Evolutionary conservation across 53 echinoderm and acorn worm species (phyloP), one percentile per base, ranked within the genome.

Genomic region (Zoroaster sp.): DNA sequence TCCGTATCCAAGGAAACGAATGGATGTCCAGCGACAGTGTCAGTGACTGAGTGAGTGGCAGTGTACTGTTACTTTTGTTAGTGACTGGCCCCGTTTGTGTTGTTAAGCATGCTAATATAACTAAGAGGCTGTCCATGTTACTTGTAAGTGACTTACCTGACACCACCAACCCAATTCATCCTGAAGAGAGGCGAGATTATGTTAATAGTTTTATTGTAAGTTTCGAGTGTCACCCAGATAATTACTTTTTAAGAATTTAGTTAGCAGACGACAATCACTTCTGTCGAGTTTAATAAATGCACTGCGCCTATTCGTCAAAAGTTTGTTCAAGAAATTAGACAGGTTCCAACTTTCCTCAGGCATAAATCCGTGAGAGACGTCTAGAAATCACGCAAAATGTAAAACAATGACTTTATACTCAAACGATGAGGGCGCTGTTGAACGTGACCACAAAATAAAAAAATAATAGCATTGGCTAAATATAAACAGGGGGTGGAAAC

Each of bases 81-180:
- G n/a, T n/a, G n/a, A n/a, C n/a, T n/a, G n/a, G n/a, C n/a, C n/a
- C n/a, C n/a, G n/a, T n/a, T n/a, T n/a, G n/a, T n/a, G n/a, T n/a
- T n/a, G n/a, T n/a, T n/a, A n/a, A n/a, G n/a, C n/a, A n/a, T n/a
- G n/a, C n/a, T n/a, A n/a, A n/a, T n/a, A n/a, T n/a, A n/a, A n/a
- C n/a, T n/a, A n/a, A n/a, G n/a, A n/a, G n/a, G n/a, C n/a, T n/a
- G n/a, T n/a, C n/a, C n/a, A n/a, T n/a, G n/a, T n/a, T n/a, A n/a
- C n/a, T n/a, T n/a, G n/a, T n/a, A n/a, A 42, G 40, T 41, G 49
- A 40, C 88, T 87, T 74, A 94, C 92, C 92, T 92, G 28, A 83
- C 83, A 38, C 92, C 89, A 36, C 91, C 83, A 75, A 88, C 83
- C 83, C 91, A 93, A 33, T 91, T 91, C 93, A 77, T 88, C n/a